phyloP scores from a whole-genome alignment of 2,888 invertebrate species.

The Pomacea canaliculata region DNA sequence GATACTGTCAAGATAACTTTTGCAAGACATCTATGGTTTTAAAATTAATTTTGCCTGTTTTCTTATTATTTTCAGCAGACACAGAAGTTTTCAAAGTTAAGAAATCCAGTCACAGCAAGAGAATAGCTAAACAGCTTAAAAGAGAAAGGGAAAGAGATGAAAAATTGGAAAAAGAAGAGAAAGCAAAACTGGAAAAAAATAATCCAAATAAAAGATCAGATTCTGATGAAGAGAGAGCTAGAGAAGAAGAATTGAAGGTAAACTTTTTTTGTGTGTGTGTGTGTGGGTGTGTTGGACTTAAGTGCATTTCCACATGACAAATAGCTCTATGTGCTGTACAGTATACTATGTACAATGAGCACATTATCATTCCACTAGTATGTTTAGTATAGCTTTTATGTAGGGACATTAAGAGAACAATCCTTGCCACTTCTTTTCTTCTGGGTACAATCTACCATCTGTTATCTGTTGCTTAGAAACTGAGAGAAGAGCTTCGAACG shows the following conservation, averaged over 20 bases:
- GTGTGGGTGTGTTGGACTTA: no score
- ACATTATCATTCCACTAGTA: no score
- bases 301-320: no score
- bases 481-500: slow-evolving; percentile 56
- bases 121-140: slow-evolving; percentile 75
- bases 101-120: slow-evolving; percentile 92
- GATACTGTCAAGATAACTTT: no score
- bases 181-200: slow-evolving; percentile 17
- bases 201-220: slow-evolving; percentile 8
- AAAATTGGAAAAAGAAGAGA: slow-evolving; percentile 17
- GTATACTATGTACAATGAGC: no score
- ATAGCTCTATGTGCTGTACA: no score
- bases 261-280: background rate
- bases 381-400: no score
- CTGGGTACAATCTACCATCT: background rate
- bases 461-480: slow-evolving; percentile 37
- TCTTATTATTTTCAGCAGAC: slow-evolving; percentile 75
- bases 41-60: background rate
- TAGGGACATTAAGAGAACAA: no score
- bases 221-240: slow-evolving; percentile 26
- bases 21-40: no score
- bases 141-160: slow-evolving; percentile 74
- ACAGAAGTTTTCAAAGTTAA: slow-evolving; percentile 91
- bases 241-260: slow-evolving; percentile 52
- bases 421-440: background rate